Evolutionary conservation across 92 coral and sea anemone species (phyloP).

Genomic region (Meandrina meandrites): DNA sequence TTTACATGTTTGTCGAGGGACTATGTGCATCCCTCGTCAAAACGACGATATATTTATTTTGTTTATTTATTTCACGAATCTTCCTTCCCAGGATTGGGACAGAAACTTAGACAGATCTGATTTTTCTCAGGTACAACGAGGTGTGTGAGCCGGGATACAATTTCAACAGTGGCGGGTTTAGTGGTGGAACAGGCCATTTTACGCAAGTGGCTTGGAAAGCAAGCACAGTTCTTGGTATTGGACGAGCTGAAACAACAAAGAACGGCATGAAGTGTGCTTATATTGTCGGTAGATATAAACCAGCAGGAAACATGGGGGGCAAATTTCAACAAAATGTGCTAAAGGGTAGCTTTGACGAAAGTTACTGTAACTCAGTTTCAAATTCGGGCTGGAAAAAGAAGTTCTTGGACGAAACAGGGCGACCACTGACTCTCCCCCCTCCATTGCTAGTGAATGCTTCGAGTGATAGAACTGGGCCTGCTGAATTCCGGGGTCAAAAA

Average conservation of each 20-base stretch:
- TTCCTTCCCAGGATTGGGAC: too few relatives aligned
- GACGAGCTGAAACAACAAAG: slow-evolving; percentile 3
- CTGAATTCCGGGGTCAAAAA: not conserved
- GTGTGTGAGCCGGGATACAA: slow-evolving; percentile 42
- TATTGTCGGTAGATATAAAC: slow-evolving; percentile 51
- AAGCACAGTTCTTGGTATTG: slow-evolving; percentile 39
- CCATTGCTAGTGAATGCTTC: not conserved
- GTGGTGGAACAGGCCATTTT: slow-evolving; percentile 46
- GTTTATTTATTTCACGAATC: too few relatives aligned
- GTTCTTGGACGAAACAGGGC: not conserved
- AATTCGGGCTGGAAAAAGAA: not conserved
- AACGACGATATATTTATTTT: too few relatives aligned
- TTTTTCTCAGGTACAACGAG: slow-evolving; percentile 40
- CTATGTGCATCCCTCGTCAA: too few relatives aligned
- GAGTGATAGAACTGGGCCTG: not conserved
- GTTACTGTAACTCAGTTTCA: not conserved
- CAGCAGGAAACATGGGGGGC: slow-evolving; percentile 40
- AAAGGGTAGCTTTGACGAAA: slow-evolving; percentile 1
- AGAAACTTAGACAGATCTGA: too few relatives aligned
- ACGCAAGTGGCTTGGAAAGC: slow-evolving; percentile 64
- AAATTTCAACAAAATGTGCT: not conserved
- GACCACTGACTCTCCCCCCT: not conserved
- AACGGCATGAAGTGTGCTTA: slow-evolving; percentile 32
- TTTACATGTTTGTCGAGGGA: too few relatives aligned
- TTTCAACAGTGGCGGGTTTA: not conserved